These are phyloP conservation scores for Alethe diademata DNA, from an alignment of 2,113 vertebrate genomes.

Conservation along the genomic window DNA sequence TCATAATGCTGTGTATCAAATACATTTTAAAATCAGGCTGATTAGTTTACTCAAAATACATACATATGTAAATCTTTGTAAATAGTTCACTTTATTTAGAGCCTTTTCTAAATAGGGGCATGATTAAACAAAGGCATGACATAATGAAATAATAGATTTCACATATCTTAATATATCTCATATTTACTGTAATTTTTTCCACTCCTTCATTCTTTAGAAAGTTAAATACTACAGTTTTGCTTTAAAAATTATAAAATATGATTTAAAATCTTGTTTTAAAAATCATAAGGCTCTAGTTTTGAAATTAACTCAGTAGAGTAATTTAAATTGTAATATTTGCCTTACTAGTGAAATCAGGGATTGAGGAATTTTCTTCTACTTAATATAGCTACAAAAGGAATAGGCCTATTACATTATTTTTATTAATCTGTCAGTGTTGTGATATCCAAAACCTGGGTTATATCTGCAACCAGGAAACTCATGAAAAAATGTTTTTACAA, in stretches of 20 bases:
- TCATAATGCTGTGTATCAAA: not conserved
- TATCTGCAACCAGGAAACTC: not conserved
- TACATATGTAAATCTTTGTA: not conserved
- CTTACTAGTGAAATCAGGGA: slow-evolving; percentile 59
- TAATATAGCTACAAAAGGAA: slow-evolving; percentile 41
- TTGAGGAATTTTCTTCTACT: slow-evolving; percentile 48
- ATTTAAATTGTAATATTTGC: slow-evolving; percentile 57
- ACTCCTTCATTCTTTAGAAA: slow-evolving; percentile 35
- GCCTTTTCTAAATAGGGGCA: not conserved
- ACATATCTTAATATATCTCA: slow-evolving; percentile 13
- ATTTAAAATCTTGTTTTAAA: slow-evolving; percentile 35
- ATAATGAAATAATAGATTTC: slow-evolving; percentile 36
- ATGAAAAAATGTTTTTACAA: not conserved
- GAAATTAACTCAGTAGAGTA: slow-evolving; percentile 48
- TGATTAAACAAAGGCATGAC: slow-evolving; percentile 9
- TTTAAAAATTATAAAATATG: slow-evolving; percentile 28
- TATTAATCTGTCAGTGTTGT: slow-evolving; percentile 6
- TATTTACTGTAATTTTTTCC: slow-evolving; percentile 21
- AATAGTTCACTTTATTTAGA: not conserved
- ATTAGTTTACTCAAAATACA: not conserved
- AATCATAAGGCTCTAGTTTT: slow-evolving; percentile 57
- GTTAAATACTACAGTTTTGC: slow-evolving; percentile 39
- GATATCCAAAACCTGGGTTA: not conserved
- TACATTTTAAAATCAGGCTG: not conserved
- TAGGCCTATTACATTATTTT: slow-evolving; percentile 52